Conservation (phyloP, 2,888 invertebrate genomes). For the Synergus gifuensis region DNA sequence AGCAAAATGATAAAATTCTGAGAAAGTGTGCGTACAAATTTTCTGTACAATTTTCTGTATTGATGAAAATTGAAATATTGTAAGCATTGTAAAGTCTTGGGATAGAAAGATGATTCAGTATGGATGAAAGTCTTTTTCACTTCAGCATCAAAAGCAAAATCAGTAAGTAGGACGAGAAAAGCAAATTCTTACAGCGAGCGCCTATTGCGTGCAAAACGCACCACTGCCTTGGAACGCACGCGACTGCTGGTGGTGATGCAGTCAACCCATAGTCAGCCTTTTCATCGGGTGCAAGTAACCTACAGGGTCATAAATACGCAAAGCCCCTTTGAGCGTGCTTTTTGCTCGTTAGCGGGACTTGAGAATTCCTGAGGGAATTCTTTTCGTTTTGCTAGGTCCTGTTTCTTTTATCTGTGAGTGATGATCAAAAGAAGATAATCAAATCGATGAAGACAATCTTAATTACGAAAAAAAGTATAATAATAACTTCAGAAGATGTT, state of each 20-base stretch:
- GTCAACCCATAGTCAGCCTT: background rate
- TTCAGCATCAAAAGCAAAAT: background rate
- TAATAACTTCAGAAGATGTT: too few relatives aligned
- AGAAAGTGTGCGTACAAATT: too few relatives aligned
- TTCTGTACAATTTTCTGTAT: background rate
- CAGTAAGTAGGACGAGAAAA: constrained; percentile 42
- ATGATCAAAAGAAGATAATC: background rate
- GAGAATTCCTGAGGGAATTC: background rate
- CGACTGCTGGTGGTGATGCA: constrained; percentile 21
- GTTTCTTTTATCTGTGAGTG: background rate
- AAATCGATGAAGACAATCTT: background rate
- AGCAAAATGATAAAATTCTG: too few relatives aligned
- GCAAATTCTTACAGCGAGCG: constrained; percentile 46
- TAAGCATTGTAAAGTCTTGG: too few relatives aligned
- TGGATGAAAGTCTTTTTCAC: background rate
- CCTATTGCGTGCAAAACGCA: constrained; percentile 47
- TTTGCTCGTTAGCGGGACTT: constrained; percentile 52
- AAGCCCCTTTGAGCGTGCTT: constrained; percentile 44
- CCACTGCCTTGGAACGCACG: constrained; percentile 42
- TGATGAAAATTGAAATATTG: background rate
- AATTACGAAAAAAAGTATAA: too few relatives aligned
- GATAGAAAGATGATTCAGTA: background rate
- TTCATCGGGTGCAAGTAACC: background rate
- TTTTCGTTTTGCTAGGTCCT: background rate
- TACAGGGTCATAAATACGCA: too few relatives aligned